Evolutionary conservation across 2,113 vertebrate genomes (phyloP).

Genomic region (Cygnus atratus): DNA sequence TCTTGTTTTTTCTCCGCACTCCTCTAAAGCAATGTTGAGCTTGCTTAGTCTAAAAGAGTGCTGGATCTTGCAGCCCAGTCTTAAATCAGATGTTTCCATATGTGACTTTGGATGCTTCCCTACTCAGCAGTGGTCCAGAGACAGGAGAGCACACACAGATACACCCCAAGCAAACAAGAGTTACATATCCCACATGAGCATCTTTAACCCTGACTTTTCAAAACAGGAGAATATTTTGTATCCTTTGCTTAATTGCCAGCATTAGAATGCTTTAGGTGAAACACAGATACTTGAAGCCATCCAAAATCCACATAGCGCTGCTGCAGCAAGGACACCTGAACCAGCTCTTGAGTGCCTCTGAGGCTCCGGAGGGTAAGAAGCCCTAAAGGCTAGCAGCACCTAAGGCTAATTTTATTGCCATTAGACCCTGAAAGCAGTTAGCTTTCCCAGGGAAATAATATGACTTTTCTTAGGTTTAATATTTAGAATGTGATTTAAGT

Average conservation of each 20-base stretch:
- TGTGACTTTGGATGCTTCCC: conserved; percentile 7
- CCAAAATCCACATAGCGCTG: background rate
- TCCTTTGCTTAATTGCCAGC: background rate
- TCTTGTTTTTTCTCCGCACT: background rate
- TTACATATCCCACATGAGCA: rapidly evolving
- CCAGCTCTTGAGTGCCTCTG: rapidly evolving
- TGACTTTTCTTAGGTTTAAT: background rate
- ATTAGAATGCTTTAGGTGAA: background rate
- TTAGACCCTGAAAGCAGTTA: background rate
- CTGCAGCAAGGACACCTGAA: background rate
- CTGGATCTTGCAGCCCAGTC: background rate
- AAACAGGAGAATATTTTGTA: background rate
- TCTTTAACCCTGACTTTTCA: background rate
- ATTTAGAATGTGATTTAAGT: conserved; percentile 20
- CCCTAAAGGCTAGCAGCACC: background rate
- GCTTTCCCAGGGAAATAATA: conserved; percentile 15
- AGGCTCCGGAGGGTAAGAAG: background rate
- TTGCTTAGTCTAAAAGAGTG: background rate
- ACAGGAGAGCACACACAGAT: background rate
- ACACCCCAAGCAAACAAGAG: background rate
- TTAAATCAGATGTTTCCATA: background rate
- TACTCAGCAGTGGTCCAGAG: background rate
- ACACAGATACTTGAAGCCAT: background rate
- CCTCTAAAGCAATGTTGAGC: background rate
- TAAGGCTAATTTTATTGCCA: background rate